These are phyloP conservation scores for Kryptolebias ocellatus DNA, from an alignment of 2,797 vertebrate species.

Conservation along the genomic window DNA sequence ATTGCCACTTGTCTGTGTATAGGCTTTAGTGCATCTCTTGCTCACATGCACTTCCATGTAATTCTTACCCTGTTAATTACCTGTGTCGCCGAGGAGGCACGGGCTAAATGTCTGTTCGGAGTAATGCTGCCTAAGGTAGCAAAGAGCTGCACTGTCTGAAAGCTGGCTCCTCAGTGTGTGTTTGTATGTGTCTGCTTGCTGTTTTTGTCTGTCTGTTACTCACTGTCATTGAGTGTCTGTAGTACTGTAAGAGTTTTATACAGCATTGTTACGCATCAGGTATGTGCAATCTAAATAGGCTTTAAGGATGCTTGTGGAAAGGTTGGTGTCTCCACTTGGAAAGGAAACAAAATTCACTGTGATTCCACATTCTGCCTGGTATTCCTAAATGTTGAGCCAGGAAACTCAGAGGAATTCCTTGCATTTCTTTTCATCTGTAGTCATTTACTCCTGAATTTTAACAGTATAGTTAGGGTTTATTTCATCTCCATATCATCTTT, in stretches of 20 bases:
- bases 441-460: conserved; percentile 18
- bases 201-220: conserved; percentile 17
- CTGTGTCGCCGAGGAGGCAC: conserved; percentile 69
- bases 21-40: conserved; percentile 37
- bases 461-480: conserved; percentile 5
- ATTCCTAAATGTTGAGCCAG: conserved; percentile 33
- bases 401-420: conserved; percentile 5
- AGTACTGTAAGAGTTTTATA: conserved; percentile 26
- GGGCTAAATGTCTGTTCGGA: conserved; percentile 59
- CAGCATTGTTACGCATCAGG: conserved; percentile 38
- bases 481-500: conserved; percentile 32
- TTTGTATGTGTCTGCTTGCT: conserved; percentile 10
- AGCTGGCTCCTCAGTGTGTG: conserved; percentile 23
- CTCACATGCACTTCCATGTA: conserved; percentile 54
- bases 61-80: conserved; percentile 69
- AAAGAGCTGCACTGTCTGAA: conserved; percentile 49
- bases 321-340: conserved; percentile 18
- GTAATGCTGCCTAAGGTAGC: conserved; percentile 66
- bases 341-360: conserved; percentile 36
- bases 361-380: conserved; percentile 23
- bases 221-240: conserved; percentile 43
- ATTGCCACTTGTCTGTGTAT: conserved; percentile 44
- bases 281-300: conserved; percentile 31
- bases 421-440: conserved; percentile 17
- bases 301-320: conserved; percentile 15